phyloP scores from a whole-genome alignment of 2,797 vertebrate genomes.

The Girardinus metallicus region DNA sequence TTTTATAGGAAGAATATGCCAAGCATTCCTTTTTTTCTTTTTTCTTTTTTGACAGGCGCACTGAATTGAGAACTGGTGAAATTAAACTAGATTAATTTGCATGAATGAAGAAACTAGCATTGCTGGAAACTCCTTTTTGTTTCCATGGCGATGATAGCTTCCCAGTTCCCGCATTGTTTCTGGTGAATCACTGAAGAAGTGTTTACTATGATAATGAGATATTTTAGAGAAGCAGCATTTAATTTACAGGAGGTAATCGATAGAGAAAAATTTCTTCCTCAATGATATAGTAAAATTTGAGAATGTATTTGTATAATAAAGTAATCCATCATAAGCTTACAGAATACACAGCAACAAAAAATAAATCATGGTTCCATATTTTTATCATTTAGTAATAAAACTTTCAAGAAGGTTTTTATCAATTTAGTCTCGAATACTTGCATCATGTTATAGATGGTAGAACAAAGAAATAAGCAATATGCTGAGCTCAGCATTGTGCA shows the following conservation, averaged over 20 bases:
- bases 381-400: not conserved
- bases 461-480: slow-evolving; percentile 5
- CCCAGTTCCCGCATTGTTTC: slow-evolving; percentile 63
- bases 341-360: not conserved
- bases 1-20: slow-evolving; percentile 61
- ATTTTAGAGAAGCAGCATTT: not conserved
- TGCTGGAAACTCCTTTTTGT: slow-evolving; percentile 73
- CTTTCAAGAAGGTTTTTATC: not conserved
- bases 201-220: slow-evolving; percentile 11
- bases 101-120: slow-evolving; percentile 20
- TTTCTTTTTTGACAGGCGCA: not conserved
- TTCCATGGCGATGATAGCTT: slow-evolving; percentile 83
- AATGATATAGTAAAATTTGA: not conserved
- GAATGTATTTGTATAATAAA: not conserved
- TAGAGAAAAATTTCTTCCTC: not conserved
- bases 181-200: slow-evolving; percentile 29
- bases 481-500: slow-evolving; percentile 43
- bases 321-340: not conserved
- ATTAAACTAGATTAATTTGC: slow-evolving; percentile 1
- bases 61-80: not conserved
- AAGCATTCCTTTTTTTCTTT: slow-evolving; percentile 23
- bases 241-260: not conserved
- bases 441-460: slow-evolving; percentile 3
- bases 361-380: not conserved
- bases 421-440: not conserved